Base-by-base conservation (phyloP, 2,888 invertebrate species). In the Tillus elongatus region DNA sequence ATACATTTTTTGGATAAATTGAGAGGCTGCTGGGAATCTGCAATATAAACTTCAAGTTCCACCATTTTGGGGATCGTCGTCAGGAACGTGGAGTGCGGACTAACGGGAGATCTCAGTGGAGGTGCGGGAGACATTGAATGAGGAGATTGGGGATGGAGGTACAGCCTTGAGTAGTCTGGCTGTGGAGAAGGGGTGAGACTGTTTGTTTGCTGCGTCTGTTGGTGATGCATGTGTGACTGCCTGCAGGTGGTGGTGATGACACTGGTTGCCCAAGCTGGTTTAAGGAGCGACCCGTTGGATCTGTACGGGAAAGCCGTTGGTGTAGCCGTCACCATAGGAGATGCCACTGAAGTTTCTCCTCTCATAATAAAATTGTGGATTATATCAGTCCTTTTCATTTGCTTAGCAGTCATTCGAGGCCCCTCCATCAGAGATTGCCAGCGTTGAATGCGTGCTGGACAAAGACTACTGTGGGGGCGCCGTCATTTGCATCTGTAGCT, bases 281-380 rank as follows among this genome's bases (percentile, higher is more conserved):
- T 61, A 43, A 61, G 37, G 19, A 61, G 43, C 38, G 45, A 41
- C 14, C 42, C 57, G 51, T 41, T 53, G 13, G 47, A 44, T 45
- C 60, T 63, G 54, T 61, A 63, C 15, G 63, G 61, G 41, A 63
- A 63, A 19, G 69, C 66, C 16, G 72, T 70, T 2, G 72, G 67
- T 1, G 71, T 63, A 39, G 71, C 66, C 53, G 74, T 67, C 43
- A 71, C 68, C 43, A 72, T 69, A 1, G 72, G 69, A 3, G 71
- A 70, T 0, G 69, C 65, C n/a, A n/a, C n/a, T 39, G 66, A 62
- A 4, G 70, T 64, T 52, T 82, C 82, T 2, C 77, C 79, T 42
- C 87, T 76, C 79, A 90, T 87, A 64, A 92, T 87, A 66, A 87
- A 88, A 63, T 84, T 88, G 67, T 90, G 90, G 60, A 92, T 88